phyloP scores from a whole-genome alignment of 1,140 invertebrate species.

The Drosophila auraria region DNA sequence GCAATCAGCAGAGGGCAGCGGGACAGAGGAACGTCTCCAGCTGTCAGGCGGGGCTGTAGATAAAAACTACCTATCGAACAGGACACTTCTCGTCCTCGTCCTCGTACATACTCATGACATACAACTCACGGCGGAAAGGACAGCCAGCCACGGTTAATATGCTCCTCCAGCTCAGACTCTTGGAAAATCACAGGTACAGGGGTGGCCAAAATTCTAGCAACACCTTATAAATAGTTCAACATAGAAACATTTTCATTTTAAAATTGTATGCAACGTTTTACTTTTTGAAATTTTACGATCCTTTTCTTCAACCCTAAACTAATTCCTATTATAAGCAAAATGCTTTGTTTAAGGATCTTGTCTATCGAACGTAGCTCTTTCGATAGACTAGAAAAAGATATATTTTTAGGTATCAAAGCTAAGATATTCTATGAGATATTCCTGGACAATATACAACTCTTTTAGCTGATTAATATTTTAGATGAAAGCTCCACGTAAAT shows the following conservation, averaged over 20 bases:
- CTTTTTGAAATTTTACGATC: too few relatives aligned
- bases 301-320: too few relatives aligned
- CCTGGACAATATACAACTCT: too few relatives aligned
- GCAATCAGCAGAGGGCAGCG: constrained; percentile 52
- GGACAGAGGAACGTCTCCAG: constrained; percentile 50
- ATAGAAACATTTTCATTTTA: too few relatives aligned
- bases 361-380: neutral
- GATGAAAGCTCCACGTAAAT: neutral
- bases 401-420: too few relatives aligned
- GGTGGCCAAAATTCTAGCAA: neutral
- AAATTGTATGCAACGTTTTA: too few relatives aligned
- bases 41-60: constrained; percentile 63
- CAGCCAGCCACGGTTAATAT: constrained; percentile 62
- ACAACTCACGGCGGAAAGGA: constrained; percentile 19
- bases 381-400: too few relatives aligned
- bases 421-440: too few relatives aligned
- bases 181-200: constrained; percentile 6
- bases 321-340: too few relatives aligned
- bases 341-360: too few relatives aligned
- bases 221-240: too few relatives aligned
- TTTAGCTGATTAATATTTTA: too few relatives aligned
- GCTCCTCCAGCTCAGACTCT: constrained; percentile 24
- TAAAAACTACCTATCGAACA: constrained; percentile 64
- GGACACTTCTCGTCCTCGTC: constrained; percentile 22
- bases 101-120: constrained; percentile 6